These are phyloP conservation scores for Patiria pectinifera DNA, from an alignment of 53 echinoderm and acorn worm species.

Conservation along the genomic window DNA sequence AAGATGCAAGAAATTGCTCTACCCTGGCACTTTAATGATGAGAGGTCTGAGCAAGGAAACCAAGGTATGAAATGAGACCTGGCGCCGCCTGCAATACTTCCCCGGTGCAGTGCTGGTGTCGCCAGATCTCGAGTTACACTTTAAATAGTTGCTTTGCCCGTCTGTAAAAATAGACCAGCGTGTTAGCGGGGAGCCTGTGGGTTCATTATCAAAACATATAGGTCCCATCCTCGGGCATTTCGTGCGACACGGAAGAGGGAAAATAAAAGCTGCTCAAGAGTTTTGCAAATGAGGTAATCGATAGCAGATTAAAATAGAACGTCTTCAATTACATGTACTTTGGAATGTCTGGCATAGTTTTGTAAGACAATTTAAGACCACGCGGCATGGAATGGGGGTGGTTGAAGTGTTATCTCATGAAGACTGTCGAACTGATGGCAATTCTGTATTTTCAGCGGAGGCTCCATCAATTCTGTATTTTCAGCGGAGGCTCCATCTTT, in stretches of 20 bases:
- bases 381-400: too few species aligned
- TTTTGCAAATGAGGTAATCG: constrained; percentile 1
- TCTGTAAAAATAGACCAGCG: not conserved
- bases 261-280: not conserved
- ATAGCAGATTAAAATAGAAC: not conserved
- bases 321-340: not conserved
- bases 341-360: not conserved
- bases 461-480: too few species aligned
- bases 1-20: not conserved
- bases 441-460: too few species aligned
- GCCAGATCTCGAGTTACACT: constrained; percentile 22
- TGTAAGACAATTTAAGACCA: not conserved
- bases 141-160: constrained; percentile 24
- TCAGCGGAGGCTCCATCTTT: too few species aligned
- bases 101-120: not conserved
- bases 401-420: too few species aligned
- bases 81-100: constrained; percentile 2
- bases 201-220: constrained; percentile 1
- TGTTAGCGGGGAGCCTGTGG: not conserved
- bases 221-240: not conserved
- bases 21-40: not conserved
- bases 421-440: too few species aligned
- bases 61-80: not conserved
- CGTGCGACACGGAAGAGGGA: not conserved
- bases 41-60: not conserved